Evolutionary conservation across 2,113 vertebrate species (phyloP), one percentile per base, ranked within the genome.

Genomic region (Cynopterus brachyotis): DNA sequence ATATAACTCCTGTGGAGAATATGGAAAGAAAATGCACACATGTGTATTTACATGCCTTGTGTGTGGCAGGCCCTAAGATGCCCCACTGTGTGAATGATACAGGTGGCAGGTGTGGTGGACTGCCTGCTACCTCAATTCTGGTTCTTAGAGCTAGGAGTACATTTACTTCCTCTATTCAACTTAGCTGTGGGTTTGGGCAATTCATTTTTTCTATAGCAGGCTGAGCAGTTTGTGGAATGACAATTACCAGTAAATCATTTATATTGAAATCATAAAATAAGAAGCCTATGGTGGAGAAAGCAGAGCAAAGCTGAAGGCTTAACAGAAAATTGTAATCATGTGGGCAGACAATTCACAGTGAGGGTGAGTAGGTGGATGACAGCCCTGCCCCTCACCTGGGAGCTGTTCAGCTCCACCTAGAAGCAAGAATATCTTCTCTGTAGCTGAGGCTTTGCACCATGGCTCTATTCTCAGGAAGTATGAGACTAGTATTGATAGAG

Each of bases 151-250:
- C 32, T 62, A 78, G 87, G 57, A 11, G 26, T 95, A 89, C 82
- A 69, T 67, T 64, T 93, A 60, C 35, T 94, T 78, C 73, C 89
- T 84, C 93, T 85, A 32, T 85, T 97, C 85, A 89, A 89, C 55
- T 96, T 91, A 95, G 76, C 89, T 95, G 26, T 70, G 8, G 73
- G 57, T 79, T 83, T 91, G 96, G n/a, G 95, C 92, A 87, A 60
- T 83, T 76, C n/a, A n/a, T 26, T 72, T 90, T 98, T 98, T 94
- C 95, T 93, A 94, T 95, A 91, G 97, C 94, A 98, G 94, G 94
- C 7, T 80, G 35, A 17, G 70, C 7, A 93, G 53, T 17, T 53
- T 95, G 76, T 59, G 84, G 93, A 94, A 95, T 88, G 91, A 84
- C 72, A 91, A 86, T 95, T 95, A 60, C 66, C 7, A 32, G 45